Evolutionary conservation across 2,113 vertebrate species (phyloP), one percentile per base, ranked within the genome.

Genomic region (Alouatta palliata): DNA sequence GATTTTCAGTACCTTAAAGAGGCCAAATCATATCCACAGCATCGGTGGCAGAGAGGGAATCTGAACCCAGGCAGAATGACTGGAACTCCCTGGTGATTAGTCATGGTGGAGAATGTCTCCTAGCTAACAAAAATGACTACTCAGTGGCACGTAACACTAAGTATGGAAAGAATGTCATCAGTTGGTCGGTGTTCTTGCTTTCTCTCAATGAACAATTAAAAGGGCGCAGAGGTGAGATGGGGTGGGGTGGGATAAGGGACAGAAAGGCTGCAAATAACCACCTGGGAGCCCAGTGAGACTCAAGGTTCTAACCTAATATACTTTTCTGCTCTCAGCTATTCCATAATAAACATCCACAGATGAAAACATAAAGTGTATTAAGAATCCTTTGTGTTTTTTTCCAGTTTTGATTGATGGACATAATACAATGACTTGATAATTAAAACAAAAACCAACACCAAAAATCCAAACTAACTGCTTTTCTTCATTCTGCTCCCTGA

Each of bases 251-350:
- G 43, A 12, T 68, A 45, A 54, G 35, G 20, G 20, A 20, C 68
- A 70, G 70, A 47, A 83, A n/a, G 47, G 20, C 47, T 71, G 66
- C 37, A 19, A 20, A 11, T 17, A 20, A 27, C 19, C 47, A 23
- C 23, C 30, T 6, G 5, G 77, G 19, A 20, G 20, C 58, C 61
- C n/a, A 47, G n/a, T 6, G 13, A 40, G 75, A 20, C 61, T 12
- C 25, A 9, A 56, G 49, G 25, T 5, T 12, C 56, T 49, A 1
- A 32, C 35, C n/a, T 13, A 16, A 21, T 23, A 3, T 2, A 0
- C 9, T 35, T 45, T 17, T 25, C 49, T 52, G 16, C 45, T 23
- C 9, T 1, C 21, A 32, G 84, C 58, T 40, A 0, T 32, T 66
- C 23, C 58, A 10, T 23, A 40, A 27, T 16, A 21, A 21, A 70